Evolutionary conservation across 2,888 invertebrate species (phyloP).

Genomic region (Bembecia ichneumoniformis): DNA sequence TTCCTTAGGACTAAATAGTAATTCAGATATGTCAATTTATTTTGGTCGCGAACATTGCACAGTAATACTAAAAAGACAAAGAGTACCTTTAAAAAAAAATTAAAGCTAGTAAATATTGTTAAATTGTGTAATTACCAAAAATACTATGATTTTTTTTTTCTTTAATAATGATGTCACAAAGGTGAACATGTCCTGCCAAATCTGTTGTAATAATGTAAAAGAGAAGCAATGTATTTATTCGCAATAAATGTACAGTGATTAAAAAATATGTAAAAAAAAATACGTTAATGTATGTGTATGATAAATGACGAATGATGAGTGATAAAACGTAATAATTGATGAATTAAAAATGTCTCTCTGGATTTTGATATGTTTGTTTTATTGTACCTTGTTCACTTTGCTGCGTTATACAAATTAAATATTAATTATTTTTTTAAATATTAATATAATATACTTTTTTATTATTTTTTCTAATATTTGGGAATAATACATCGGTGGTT

Average conservation of each 20-base stretch:
- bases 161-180: neutral
- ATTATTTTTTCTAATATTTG: too few species aligned
- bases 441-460: too few species aligned
- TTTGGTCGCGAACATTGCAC: too few species aligned
- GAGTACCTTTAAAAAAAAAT: too few species aligned
- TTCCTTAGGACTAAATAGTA: too few species aligned
- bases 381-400: constrained; percentile 12
- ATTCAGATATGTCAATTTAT: too few species aligned
- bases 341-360: constrained; percentile 64
- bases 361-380: constrained; percentile 38
- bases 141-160: neutral
- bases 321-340: constrained; percentile 47
- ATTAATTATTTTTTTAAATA: too few species aligned
- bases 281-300: constrained; percentile 42
- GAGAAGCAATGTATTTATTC: constrained; percentile 63
- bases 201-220: constrained; percentile 10
- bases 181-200: constrained; percentile 23
- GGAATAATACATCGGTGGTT: too few species aligned
- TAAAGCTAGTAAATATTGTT: too few species aligned
- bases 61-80: too few species aligned
- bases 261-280: constrained; percentile 26
- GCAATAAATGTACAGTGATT: constrained; percentile 60
- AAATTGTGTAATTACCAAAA: neutral
- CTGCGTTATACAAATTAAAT: too few species aligned
- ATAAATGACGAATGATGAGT: constrained; percentile 39